Evolutionary conservation across 2,888 invertebrate species (phyloP).

Genomic region (Gandaritis pyraliata): DNA sequence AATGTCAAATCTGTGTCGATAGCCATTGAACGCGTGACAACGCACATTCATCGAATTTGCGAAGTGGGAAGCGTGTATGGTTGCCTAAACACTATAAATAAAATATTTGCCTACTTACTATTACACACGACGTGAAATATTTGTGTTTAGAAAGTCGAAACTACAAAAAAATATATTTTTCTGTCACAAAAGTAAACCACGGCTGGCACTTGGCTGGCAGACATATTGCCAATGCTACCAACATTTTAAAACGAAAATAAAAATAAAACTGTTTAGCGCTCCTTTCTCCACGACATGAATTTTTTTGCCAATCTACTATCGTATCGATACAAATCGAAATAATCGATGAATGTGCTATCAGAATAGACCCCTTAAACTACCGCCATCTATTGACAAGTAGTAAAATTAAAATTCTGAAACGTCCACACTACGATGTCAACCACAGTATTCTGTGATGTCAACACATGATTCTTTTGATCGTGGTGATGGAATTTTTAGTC

Average conservation of each 20-base stretch:
- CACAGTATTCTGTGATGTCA: no score
- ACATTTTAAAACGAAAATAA: constrained; percentile 48
- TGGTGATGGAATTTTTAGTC: constrained; percentile 58
- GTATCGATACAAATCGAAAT: no score
- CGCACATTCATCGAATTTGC: constrained; percentile 70
- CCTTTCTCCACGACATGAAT: constrained; percentile 27
- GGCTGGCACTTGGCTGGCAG: constrained; percentile 70
- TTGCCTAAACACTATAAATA: constrained; percentile 47
- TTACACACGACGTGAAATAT: constrained; percentile 65
- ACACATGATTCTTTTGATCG: constrained; percentile 55
- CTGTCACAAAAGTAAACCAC: constrained; percentile 76
- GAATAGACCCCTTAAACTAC: constrained; percentile 22
- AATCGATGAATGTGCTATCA: neutral
- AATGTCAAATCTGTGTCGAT: constrained; percentile 82
- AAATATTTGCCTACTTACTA: constrained; percentile 66
- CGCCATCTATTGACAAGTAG: constrained; percentile 58
- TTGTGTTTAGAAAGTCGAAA: constrained; percentile 54
- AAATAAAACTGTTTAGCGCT: constrained; percentile 25
- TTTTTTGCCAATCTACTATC: neutral
- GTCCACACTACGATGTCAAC: no score
- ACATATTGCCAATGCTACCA: constrained; percentile 76
- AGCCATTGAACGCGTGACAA: constrained; percentile 83
- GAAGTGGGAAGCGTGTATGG: constrained; percentile 39
- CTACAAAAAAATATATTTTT: constrained; percentile 57
- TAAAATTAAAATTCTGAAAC: constrained; percentile 75